Evolutionary conservation across 2,888 invertebrate genomes (phyloP).

Genomic region (Drosophila pseudotakahashii): DNA sequence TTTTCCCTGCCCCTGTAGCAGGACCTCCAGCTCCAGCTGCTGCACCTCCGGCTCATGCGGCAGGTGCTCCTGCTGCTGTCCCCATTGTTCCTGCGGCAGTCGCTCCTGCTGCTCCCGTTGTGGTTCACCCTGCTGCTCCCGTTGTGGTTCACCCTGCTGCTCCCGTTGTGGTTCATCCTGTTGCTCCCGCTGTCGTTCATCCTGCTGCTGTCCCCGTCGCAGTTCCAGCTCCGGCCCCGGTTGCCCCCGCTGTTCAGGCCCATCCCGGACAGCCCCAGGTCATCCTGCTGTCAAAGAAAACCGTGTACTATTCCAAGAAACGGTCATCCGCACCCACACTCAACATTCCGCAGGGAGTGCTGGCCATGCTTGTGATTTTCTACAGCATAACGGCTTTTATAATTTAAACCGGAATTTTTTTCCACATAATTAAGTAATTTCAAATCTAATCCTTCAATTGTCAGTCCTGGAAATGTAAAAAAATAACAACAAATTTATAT

Average conservation of each 20-base stretch:
- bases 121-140: neutral
- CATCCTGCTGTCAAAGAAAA: slow-evolving; percentile 41
- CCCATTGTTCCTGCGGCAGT: neutral
- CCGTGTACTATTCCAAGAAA: slow-evolving; percentile 36
- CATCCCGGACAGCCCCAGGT: slow-evolving; percentile 17
- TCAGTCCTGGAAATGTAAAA: too few relatives aligned
- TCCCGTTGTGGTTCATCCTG: neutral
- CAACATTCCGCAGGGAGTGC: slow-evolving; percentile 8
- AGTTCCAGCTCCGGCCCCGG: slow-evolving; percentile 4
- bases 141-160: neutral
- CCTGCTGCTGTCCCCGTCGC: neutral
- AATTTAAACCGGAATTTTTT: neutral
- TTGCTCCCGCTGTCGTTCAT: neutral
- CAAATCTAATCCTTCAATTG: neutral
- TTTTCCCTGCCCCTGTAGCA: slow-evolving; percentile 12
- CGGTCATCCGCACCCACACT: slow-evolving; percentile 15
- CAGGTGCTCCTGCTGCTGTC: neutral
- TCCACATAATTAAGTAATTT: neutral
- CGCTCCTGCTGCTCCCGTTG: neutral
- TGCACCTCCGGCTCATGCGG: neutral
- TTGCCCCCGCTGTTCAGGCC: slow-evolving; percentile 2
- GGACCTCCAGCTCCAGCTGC: slow-evolving; percentile 10
- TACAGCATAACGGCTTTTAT: slow-evolving; percentile 14
- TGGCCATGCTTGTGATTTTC: slow-evolving; percentile 19
- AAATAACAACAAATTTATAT: too few relatives aligned